A percentile compares a stretch with the other conserved stretches of the same genome.
Conservation (phyloP, 2,113 vertebrate genomes). For the Oryzias woworae region DNA sequence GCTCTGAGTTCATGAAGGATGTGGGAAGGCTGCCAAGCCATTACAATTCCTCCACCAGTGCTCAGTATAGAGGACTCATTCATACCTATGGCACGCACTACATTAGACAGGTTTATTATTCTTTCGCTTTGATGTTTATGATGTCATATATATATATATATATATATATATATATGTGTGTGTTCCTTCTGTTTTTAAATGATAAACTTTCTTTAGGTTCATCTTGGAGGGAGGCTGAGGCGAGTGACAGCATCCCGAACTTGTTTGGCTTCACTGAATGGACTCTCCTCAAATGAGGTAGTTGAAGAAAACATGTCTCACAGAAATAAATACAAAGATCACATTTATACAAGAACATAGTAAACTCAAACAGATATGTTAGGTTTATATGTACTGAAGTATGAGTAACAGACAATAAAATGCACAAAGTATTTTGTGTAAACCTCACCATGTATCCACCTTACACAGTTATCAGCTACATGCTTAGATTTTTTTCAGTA, state of each 20-base stretch:
- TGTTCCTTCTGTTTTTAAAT: no score
- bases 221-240: slow-evolving; percentile 48
- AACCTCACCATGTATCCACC: no score
- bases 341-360: background rate
- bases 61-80: slow-evolving; percentile 39
- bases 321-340: background rate
- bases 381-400: no score
- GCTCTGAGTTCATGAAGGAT: slow-evolving; percentile 24
- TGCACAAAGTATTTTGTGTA: no score
- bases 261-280: slow-evolving; percentile 52
- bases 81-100: slow-evolving; percentile 66
- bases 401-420: no score
- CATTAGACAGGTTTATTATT: slow-evolving; percentile 39
- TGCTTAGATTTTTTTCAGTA: no score
- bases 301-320: background rate
- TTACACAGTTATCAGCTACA: no score
- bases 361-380: no score
- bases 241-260: slow-evolving; percentile 47
- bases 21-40: slow-evolving; percentile 28
- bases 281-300: slow-evolving; percentile 33
- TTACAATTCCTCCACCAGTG: slow-evolving; percentile 10
- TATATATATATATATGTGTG: no score
- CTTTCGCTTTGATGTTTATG: no score
- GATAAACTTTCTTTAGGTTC: slow-evolving; percentile 15
- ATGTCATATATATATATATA: no score